Base-by-base conservation (phyloP, 2,113 vertebrate genomes). In the Piprites chloris region DNA sequence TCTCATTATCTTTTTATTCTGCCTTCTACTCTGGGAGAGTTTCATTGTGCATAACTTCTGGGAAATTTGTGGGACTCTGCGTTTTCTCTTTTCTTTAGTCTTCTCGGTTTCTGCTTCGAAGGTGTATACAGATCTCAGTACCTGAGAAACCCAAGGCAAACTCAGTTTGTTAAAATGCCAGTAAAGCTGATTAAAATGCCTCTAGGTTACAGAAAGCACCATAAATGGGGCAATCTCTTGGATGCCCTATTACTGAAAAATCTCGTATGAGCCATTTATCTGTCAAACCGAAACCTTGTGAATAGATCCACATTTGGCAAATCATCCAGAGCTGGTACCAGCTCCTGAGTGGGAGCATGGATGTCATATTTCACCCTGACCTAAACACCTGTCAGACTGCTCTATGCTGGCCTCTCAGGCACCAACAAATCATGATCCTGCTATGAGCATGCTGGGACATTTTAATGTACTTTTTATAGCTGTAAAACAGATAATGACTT, bases 401-500 rank as follows among this genome's bases (percentile, higher is more conserved):
- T 73, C 84, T 85, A 35, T 69, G 71, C 37, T 28, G 47, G 49
- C 53, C n/a, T 93, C 94, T 96, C 59, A 90, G 82, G 59, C 80
- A 88, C 42, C 76, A 85, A 79, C 85, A 96, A 93, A 83, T 90
- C 86, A 69, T 8, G 46, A 72, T 27, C 89, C 26, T 27, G 30
- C 62, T 66, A 80, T 18, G 35, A 94, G 75, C 55, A 65, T 22
- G 15, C 52, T 39, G 30, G 71, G 56, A 76, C 50, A 66, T 65
- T 94, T 95, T 94, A 35, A 72, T 7, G 28, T 33, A 85, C 49
- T 78, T 95, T 74, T n/a, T 87, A 73, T 80, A 84, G 77, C 61
- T 93, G 30, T 80, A 79, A 88, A 87, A 72, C 49, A 71, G 90
- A 92, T 91, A 90, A 87, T 80, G 49, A 89, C 76, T 93, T 90